phyloP scores from a whole-genome alignment of 1,140 invertebrate species.

The Nebria ingens region DNA sequence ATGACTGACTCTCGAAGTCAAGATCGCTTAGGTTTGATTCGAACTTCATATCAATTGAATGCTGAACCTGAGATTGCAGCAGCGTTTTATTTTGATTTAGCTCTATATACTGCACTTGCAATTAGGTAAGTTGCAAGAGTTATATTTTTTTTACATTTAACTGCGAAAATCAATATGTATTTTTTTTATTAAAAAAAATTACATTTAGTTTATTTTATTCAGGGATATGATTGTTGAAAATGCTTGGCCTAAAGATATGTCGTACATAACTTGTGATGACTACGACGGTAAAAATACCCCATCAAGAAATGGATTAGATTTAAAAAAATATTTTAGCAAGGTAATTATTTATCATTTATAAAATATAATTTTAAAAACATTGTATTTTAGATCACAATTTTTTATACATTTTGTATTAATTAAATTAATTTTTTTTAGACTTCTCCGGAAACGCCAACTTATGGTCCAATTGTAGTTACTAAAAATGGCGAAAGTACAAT shows the following conservation, averaged over 20 bases:
- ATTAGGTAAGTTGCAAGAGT: constrained; percentile 56
- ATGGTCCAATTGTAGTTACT: constrained; percentile 42
- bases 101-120: constrained; percentile 57
- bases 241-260: constrained; percentile 55
- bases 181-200: background rate
- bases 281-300: constrained; percentile 63
- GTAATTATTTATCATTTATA: constrained; percentile 20
- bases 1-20: constrained; percentile 46
- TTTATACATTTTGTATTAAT: constrained; percentile 1
- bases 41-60: constrained; percentile 55
- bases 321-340: constrained; percentile 33
- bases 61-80: constrained; percentile 59
- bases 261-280: constrained; percentile 61
- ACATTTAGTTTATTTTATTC: constrained; percentile 14
- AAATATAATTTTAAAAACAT: background rate
- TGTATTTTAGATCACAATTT: too few species aligned
- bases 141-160: constrained; percentile 10
- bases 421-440: constrained; percentile 33
- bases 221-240: constrained; percentile 43
- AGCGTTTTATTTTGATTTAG: constrained; percentile 79
- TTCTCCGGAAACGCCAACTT: constrained; percentile 46
- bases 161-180: too few species aligned
- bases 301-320: constrained; percentile 29
- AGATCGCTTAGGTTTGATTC: constrained; percentile 53
- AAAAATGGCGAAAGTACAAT: constrained; percentile 61